Base-by-base conservation (phyloP, 2,797 vertebrate species). In the Enteromius argenteus region DNA sequence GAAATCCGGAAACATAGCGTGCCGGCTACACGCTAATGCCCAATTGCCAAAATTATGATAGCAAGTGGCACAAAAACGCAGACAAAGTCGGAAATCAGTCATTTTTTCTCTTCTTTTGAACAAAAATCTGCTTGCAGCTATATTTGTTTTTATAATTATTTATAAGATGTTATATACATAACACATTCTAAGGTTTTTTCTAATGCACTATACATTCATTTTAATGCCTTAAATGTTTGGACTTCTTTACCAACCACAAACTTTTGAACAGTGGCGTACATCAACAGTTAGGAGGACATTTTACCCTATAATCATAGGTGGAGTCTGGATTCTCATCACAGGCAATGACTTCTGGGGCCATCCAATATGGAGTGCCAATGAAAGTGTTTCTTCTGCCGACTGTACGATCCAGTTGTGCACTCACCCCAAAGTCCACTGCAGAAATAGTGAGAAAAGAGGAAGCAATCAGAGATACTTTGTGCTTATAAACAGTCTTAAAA, bases 321-420 rank as follows among this genome's bases (percentile, higher is more conserved):
- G 97, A 97, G 62, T 98, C 97, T 0, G 97, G 97, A 90, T 98
- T 98, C 91, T 98, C 97, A 2, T 98, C 97, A 56, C 97, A 98
- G 88, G 97, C 97, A 2, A 98, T 98, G 87, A 98, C 97, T 83
- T 98, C 97, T 0, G 97, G 97, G 1, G 97, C 97, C 97, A 98
- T 98, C 97, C 97, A 98, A 89, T 98, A 98, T 0, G 97, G 97
- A 0, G 97, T 98, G 6, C 97, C 97, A 0, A 98, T 98, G 89
- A 98, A 98, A 4, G 97, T 98, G 93, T 98, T 98, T 85, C 97
- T 94, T 23, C 97, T 96, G 1, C 97, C 97, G 30, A 98, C 97
- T 0, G 97, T 98, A 71, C 97, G 93, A 90, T 98, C 97, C 90
- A 98, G 89, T 92, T 98, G 97, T 66, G 97, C 97, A 0, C 97